Percentiles rank a stretch among this genome's conserved stretches.
Evolutionary conservation across 2,797 vertebrate species (phyloP).

Genomic region (Cryptoprocta ferox): DNA sequence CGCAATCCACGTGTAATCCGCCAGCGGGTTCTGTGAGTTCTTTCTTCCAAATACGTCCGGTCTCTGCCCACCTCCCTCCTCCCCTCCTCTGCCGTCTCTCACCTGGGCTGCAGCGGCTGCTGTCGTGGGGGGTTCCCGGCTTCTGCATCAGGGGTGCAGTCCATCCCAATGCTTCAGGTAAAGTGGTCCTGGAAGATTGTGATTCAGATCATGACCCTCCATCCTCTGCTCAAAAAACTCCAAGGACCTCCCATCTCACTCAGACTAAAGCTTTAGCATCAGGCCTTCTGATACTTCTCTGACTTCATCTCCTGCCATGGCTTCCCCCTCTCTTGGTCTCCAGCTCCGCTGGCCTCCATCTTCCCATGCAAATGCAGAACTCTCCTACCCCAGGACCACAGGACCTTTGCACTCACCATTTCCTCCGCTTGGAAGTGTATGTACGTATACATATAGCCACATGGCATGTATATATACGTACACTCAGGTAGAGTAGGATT

Average conservation of each 20-base stretch:
- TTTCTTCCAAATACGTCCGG: neutral
- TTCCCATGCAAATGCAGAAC: neutral
- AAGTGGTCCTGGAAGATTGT: neutral
- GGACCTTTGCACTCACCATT: neutral
- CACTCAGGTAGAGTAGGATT: neutral
- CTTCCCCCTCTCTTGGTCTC: neutral
- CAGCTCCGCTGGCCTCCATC: neutral
- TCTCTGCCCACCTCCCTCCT: neutral
- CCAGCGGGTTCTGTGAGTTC: neutral
- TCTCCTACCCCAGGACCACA: neutral
- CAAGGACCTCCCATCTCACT: neutral
- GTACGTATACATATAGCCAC: too few species aligned
- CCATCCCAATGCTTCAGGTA: accelerated
- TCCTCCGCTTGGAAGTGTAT: neutral
- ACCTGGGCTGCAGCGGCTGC: accelerated
- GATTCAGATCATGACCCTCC: neutral
- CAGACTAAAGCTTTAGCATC: neutral
- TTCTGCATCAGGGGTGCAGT: too few species aligned
- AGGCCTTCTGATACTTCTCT: neutral
- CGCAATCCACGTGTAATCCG: neutral
- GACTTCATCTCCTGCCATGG: neutral
- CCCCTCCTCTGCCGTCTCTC: neutral
- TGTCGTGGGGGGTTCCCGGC: neutral
- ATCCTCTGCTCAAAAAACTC: neutral
- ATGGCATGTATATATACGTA: too few species aligned